phyloP scores from a whole-genome alignment of 2,797 vertebrate species.

The Neomorphus geoffroyi region DNA sequence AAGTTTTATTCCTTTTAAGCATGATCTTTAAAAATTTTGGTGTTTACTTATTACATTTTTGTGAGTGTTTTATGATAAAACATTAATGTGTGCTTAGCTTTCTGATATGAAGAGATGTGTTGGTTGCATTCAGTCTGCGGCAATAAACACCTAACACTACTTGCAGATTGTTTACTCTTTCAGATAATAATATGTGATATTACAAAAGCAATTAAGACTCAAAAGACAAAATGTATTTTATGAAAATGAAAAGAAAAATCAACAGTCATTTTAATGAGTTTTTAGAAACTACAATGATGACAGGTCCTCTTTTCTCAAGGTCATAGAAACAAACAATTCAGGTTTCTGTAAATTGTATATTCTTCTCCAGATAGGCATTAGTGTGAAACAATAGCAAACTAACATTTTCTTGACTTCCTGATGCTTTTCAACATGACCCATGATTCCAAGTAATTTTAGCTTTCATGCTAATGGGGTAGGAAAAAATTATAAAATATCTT shows the following conservation, averaged over 20 bases:
- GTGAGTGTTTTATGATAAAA: neutral
- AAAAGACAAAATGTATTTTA: neutral
- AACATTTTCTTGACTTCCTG: neutral
- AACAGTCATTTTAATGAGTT: neutral
- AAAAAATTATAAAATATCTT: neutral
- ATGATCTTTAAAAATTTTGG: neutral
- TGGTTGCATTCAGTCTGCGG: neutral
- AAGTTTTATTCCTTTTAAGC: neutral
- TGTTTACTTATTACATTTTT: neutral
- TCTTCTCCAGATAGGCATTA: neutral
- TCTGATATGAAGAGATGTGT: neutral
- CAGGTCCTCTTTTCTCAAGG: neutral
- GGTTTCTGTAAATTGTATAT: neutral
- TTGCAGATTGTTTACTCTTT: neutral
- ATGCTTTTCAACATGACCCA: neutral
- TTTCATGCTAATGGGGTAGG: neutral
- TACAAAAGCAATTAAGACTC: neutral
- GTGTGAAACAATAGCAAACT: neutral
- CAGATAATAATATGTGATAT: neutral
- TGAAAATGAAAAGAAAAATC: neutral
- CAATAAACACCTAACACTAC: neutral
- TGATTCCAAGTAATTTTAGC: neutral
- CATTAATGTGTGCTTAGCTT: neutral
- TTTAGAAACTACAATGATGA: neutral
- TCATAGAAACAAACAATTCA: neutral